Base-by-base conservation (phyloP, 1,140 invertebrate species). In the Drosophila arawakana region DNA sequence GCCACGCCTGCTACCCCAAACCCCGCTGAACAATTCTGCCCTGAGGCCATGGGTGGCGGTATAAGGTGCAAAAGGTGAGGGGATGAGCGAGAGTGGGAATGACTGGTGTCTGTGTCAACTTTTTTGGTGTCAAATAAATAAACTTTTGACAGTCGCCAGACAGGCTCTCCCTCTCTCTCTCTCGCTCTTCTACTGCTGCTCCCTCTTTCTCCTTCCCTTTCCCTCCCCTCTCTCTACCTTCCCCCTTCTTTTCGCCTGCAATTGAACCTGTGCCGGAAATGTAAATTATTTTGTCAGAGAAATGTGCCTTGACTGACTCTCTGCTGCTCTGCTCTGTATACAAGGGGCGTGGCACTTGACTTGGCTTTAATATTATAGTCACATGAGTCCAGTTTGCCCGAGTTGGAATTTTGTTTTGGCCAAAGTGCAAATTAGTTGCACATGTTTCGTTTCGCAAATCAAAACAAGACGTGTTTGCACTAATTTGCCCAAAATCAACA, bases 401-500 rank as follows among this genome's bases (percentile, higher is more conserved):
- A 30, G 37, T 15, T 39, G 7, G 21, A 11, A 6, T 49, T 68
- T 47, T 63, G 30, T 65, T 54, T 47, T 55, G 55, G 71, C 71
- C 50, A 59, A 80, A 81, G 78, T 84, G 85, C 61, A 89, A 89
- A 89, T 89, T 89, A 90, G 84, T 89, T 84, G 84, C 84, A 89
- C 85, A 89, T 89, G 85, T 81, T 89, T 74, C 69, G 78, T 35
- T 68, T 78, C 80, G 69, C 84, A 80, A 80, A 73, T 80, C 71
- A 78, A 89, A 89, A 89, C 85, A 89, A 89, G 84, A 84, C 78
- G 84, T 89, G 85, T 89, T 89, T 89, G 74, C 75, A 89, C 84
- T 89, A 89, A 89, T 89, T 89, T 89, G 85, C 80, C 84, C 85
- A 89, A 89, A 89, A 89, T 89, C 86, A 89, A 84, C 84, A 89